Evolutionary conservation across 2,888 invertebrate species (phyloP), one percentile per base, ranked within the genome.

Genomic region (Thecophora atra): DNA sequence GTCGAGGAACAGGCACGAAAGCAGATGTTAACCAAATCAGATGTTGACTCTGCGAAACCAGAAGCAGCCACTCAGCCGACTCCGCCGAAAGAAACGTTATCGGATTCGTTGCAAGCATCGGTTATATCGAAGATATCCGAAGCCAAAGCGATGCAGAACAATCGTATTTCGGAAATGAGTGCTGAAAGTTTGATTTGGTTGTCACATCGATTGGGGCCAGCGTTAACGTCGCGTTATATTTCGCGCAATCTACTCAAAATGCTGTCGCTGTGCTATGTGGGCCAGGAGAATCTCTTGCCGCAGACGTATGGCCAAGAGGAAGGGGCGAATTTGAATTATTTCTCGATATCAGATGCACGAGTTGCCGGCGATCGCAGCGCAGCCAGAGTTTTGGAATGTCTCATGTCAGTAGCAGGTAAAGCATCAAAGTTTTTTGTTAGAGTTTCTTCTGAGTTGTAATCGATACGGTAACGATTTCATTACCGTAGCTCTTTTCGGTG

Each of bases 251-350:
- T 99, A 76, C 88, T 99, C 15, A 91, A 97, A 81, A 97, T 99
- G 95, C 87, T 99, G 69, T 95, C 97, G 0, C 87, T 98, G 3
- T 99, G 98, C 86, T 99, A 97, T 84, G 92, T 95, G 26, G 96
- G 94, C 0, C 91, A 91, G 80, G 94, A 94, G 76, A 94, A 93
- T 83, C 87, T 94, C 37, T 86, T 89, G 56, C 87, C 89, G 0
- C 87, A 82, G 67, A 87, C 88, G 0, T 75, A 76, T 3, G 89
- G 89, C 1, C 74, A 78, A 13, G 72, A 73, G 5, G 73, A 73
- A 30, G 65, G 79, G 19, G 84, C 78, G n/a, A 88, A 88, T 76
- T 89, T 89, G 74, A 91, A 90, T 81, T 89, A 88, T 76, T 90
- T 91, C 79, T 91, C 90, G 21, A 89, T 92, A 68, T 88, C 91